Evolutionary conservation across 2,888 invertebrate genomes (phyloP), one percentile per base, ranked within the genome.

Genomic region (Lasioglossum oenotherae): DNA sequence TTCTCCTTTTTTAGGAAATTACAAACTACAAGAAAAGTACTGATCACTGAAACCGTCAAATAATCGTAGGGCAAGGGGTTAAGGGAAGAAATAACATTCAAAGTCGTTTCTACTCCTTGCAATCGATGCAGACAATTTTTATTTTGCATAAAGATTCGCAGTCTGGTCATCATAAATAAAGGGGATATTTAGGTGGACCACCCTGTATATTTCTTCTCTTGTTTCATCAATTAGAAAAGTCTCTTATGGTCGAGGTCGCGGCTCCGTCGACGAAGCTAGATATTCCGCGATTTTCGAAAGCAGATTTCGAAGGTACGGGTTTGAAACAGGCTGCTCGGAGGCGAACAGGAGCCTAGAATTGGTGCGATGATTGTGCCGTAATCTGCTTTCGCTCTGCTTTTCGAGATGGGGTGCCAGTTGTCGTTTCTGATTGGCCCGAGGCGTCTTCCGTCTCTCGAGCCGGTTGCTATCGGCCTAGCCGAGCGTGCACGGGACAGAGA

Each of bases 301-400:
- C 69, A 49, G 69, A 77, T n/a, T 57, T 46, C 10, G 16, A 10
- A 14, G 64, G 46, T 10, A 19, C n/a, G 16, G 16, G 31, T 10
- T 53, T 19, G n/a, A 57, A 38, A 31, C 74, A 49, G 31, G 16
- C 16, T 49, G 19, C 35, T 35, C 5, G 1, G 19, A 76, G 67
- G 69, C 57, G 35, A 23, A 23, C 35, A 74, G 60, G 23, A 81
- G 67, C 75, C 60, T 74, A 78, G 74, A 91, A 78, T 83, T 81
- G 84, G 87, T 84, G 91, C 88, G 91, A 92, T 95, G 94, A 95
- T 94, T 95, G 95, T 94, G 91, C 88, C 90, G 90, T 95, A 95
- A 95, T 95, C 94, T 94, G 93, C 93, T 94, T 95, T 94, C 88
- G 93, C 91, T 93, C 93, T 92, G 93, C 92, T 91, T 92, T 91